Conservation (phyloP, 2,797 vertebrate genomes). For the Acipenser ruthenus region DNA sequence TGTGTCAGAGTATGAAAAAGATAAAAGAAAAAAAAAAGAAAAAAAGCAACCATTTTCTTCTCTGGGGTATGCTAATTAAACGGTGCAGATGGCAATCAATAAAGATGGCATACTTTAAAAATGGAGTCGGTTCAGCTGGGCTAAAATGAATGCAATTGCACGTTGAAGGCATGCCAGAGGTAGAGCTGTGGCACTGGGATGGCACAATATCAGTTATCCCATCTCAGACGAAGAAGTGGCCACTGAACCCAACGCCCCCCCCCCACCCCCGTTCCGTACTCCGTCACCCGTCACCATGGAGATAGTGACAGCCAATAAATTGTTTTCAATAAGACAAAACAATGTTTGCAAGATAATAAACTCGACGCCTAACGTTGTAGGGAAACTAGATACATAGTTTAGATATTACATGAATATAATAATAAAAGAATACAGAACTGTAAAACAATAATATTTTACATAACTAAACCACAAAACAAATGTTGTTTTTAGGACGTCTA, state of each 20-base stretch:
- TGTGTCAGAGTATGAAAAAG: too few relatives aligned
- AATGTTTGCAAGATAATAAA: background rate
- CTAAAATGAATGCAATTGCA: background rate
- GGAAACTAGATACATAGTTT: too few relatives aligned
- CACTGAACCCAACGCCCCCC: background rate
- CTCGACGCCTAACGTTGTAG: too few relatives aligned
- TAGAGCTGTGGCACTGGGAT: background rate
- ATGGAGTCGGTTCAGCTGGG: background rate
- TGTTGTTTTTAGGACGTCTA: too few relatives aligned
- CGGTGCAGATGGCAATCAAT: background rate
- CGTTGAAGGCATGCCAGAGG: background rate
- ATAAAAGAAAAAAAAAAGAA: too few relatives aligned
- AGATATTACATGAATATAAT: too few relatives aligned
- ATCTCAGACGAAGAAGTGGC: too few relatives aligned
- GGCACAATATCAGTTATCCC: background rate
- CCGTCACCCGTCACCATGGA: slow-evolving; percentile 9
- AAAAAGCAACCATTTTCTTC: too few relatives aligned
- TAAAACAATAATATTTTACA: too few relatives aligned
- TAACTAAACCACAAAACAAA: too few relatives aligned
- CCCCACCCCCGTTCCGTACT: background rate
- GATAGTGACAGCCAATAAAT: slow-evolving; percentile 6
- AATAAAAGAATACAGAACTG: too few relatives aligned
- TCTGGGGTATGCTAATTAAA: background rate
- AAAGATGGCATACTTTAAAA: background rate
- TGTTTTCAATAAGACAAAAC: background rate